These are phyloP conservation scores for Bucorvus abyssinicus DNA, from an alignment of 2,797 vertebrate species.

Conservation along the genomic window DNA sequence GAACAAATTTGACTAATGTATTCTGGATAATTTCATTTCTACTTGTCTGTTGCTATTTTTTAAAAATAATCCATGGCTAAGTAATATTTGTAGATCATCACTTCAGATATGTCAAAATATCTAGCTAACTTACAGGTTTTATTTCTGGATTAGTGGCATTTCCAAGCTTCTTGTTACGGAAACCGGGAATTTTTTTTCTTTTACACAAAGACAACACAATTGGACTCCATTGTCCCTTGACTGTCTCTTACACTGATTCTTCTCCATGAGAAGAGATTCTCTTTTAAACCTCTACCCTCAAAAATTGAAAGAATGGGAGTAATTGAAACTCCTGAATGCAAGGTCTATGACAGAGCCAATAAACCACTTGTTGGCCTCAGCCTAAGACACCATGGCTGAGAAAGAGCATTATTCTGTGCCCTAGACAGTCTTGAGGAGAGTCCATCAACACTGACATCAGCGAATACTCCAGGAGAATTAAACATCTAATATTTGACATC, in stretches of 20 bases:
- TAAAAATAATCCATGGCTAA: background rate
- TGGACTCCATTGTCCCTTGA: background rate
- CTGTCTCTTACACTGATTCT: background rate
- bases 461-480: background rate
- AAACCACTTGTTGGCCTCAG: background rate
- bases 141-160: background rate
- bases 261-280: background rate
- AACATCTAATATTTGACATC: background rate
- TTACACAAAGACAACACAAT: background rate
- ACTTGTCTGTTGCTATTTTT: background rate
- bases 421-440: background rate
- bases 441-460: background rate
- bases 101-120: background rate
- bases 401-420: background rate
- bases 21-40: background rate
- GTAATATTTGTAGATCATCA: background rate
- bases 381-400: background rate
- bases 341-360: rapidly evolving
- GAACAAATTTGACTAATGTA: background rate
- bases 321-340: background rate
- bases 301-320: background rate
- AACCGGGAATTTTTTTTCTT: background rate
- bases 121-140: background rate
- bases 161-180: background rate
- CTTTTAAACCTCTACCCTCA: background rate